phyloP scores from a whole-genome alignment of 2,888 invertebrate species.

The Keiferia lycopersicella region DNA sequence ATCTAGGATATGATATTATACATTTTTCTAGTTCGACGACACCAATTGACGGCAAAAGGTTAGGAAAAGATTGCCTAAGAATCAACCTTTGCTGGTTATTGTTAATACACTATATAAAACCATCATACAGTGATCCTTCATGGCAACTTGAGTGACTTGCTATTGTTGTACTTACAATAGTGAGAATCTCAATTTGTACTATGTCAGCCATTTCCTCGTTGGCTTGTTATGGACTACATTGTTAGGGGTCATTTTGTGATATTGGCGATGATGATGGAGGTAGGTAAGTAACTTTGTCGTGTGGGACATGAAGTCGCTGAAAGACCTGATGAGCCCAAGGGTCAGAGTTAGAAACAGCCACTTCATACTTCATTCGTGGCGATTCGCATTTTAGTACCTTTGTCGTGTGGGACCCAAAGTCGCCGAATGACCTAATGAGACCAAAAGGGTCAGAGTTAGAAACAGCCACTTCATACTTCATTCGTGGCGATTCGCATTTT shows the following conservation, averaged over 20 bases:
- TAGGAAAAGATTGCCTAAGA: neutral
- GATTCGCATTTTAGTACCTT: too few species aligned
- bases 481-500: too few species aligned
- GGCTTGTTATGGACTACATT: constrained; percentile 7
- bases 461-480: too few species aligned
- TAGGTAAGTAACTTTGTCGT: neutral
- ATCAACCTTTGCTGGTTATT: too few species aligned
- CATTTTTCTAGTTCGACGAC: neutral
- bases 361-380: too few species aligned
- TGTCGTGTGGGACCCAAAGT: neutral
- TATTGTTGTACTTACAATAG: neutral
- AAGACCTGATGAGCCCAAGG: neutral
- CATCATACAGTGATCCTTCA: too few species aligned
- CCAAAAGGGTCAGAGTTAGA: too few species aligned
- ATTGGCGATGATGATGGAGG: neutral
- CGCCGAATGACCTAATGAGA: neutral
- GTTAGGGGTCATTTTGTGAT: neutral
- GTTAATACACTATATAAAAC: too few species aligned
- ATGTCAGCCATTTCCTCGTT: neutral
- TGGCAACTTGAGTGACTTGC: too few species aligned
- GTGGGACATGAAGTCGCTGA: neutral
- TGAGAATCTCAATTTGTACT: constrained; percentile 7
- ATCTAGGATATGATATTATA: neutral
- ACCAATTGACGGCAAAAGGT: neutral
- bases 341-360: too few species aligned